Base-by-base conservation (phyloP, 2,113 vertebrate species). In the Plecturocebus donacophilus region DNA sequence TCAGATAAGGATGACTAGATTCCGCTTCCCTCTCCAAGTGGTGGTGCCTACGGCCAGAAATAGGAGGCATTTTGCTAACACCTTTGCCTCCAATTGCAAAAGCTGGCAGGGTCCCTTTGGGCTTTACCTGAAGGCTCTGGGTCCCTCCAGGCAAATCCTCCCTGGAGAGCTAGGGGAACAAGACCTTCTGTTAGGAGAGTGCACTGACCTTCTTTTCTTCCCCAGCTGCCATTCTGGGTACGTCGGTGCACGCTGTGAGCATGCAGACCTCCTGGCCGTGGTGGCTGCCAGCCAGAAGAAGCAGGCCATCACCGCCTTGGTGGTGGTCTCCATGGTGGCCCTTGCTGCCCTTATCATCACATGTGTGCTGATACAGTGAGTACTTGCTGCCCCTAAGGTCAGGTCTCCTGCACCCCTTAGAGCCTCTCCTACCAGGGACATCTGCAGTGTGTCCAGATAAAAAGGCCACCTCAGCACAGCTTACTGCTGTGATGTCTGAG, bases 201-300 rank as follows among this genome's bases (percentile, higher is more conserved):
- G 0, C 17, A 8, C 96, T 98, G 54, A 97, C 10, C 0, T 61
- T 56, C 30, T n/a, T 80, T 42, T 96, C 89, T 91, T 84, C 91
- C 79, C 5, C 98, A 99, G 99, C 95, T 99, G 99, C 96, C 99
- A 99, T 68, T 98, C 98, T 0, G 99, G 99, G 12, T 99, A 99
- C 11, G 98, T 99, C 0, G 99, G 99, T 30, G 99, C 99, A 1
- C 99, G 99, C 40, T 99, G 99, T 85, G 99, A 99, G 90, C 99
- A 99, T 12, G 99, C 99, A 0, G 99, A 99, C 98, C 99, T 99
- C 66, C 99, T 99, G 27, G 99, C 99, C 0, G 99, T 99, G 45
- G 99, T 99, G 45, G 99, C 99, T 0, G 99, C 99, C 89, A 99
- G 99, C 96, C 99, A 99, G 98, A 99, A 99, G 97, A 99, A 99